Base-by-base conservation (phyloP, 2,888 invertebrate species). In the Leucophenga montana region DNA sequence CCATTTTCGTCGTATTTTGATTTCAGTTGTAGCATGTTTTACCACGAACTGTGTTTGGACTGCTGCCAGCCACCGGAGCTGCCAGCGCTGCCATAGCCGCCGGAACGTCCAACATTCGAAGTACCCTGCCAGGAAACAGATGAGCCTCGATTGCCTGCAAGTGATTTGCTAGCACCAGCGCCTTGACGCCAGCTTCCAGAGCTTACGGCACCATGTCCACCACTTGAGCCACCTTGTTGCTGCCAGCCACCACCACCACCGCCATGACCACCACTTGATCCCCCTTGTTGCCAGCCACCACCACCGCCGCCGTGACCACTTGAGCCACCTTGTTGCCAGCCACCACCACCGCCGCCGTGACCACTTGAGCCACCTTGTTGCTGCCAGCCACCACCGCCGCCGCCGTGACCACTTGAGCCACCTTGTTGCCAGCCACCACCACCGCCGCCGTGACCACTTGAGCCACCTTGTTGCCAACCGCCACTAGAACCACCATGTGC, bases 261-360 rank as follows among this genome's bases (percentile, higher is more conserved):
- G 13, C 71, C 50, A 46, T 74, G 70, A 2, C 71, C 69, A 56
- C n/a, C n/a, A n/a, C n/a, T n/a, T n/a, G n/a, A n/a, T n/a, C 73
- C 72, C 2, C 72, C 54, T 8, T 73, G 59, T 46, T 67, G 50
- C 72, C 73, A 56, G 65, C 70, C 69, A 6, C 74, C 71, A 57
- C 73, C 69, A 6, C 71, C 66, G 54, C 75, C 69, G 22, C 72
- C 78, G n/a, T n/a, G n/a, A n/a, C n/a, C n/a, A n/a, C n/a, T n/a
- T n/a, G n/a, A n/a, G n/a, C n/a, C n/a, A 8, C 76, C 71, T 2
- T 66, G 46, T 67, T 77, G 73, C 54, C 75, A 72, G 6, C 77
- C 72, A 1, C 73, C 71, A 44, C 76, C 75, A 14, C 79, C 73
- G 3, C 75, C 73, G n/a, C n/a, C n/a, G n/a, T n/a, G n/a, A n/a